phyloP scores from a whole-genome alignment of 2,113 vertebrate genomes.

The Candoia aspera region DNA sequence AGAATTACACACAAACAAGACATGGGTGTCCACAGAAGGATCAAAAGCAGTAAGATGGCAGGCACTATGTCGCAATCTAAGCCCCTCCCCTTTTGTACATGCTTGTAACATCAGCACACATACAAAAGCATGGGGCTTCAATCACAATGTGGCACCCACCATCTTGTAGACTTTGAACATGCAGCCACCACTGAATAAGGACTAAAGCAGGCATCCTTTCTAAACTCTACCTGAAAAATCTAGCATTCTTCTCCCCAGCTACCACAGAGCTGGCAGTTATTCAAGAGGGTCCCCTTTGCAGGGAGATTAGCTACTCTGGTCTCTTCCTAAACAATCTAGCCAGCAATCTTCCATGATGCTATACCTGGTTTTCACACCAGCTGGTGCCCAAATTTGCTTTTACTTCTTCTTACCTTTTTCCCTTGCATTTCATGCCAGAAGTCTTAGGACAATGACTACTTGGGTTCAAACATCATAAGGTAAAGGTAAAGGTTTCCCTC shows the following conservation, averaged over 20 bases:
- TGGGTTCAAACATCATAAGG: background rate
- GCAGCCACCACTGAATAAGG: background rate
- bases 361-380: background rate
- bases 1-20: background rate
- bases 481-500: no score
- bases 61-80: no score
- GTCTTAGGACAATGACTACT: background rate
- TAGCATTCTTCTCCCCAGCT: background rate
- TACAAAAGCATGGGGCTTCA: background rate
- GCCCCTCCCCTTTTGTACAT: no score
- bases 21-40: no score
- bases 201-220: background rate
- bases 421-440: background rate
- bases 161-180: background rate
- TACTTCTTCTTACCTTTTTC: background rate
- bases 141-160: background rate
- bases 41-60: no score
- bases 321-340: background rate
- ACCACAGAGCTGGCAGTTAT: background rate
- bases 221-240: background rate
- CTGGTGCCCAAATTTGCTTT: background rate
- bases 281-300: background rate
- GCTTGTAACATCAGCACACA: no score
- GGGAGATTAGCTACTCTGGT: background rate
- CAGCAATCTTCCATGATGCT: background rate